Evolutionary conservation across 1,140 invertebrate genomes (phyloP), one percentile per base, ranked within the genome.

Genomic region (Spodoptera litura): DNA sequence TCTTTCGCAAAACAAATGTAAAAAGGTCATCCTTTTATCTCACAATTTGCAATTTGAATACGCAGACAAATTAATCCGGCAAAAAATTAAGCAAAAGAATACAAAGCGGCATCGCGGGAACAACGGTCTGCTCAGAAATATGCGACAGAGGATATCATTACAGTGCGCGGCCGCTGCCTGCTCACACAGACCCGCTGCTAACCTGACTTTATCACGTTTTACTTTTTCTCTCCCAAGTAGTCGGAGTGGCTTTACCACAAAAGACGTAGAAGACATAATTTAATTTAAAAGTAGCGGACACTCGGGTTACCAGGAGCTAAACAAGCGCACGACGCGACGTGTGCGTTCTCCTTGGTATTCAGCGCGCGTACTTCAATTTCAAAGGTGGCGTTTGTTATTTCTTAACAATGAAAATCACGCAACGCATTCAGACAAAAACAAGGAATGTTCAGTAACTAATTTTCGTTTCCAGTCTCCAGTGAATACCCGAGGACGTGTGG

Each of bases 21-120:
- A 91, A 91, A 92, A 91, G 88, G 88, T 91, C 88, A 90, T 85
- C 86, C 89, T 90, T 93, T 92, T 90, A 93, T 92, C 86, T 89
- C 87, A 87, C 88, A 92, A 94, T 94, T 92, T 93, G 91, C 89
- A 92, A 91, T 94, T 94, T 92, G 91, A 93, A 93, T 94, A 91
- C 92, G 88, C 91, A 92, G 91, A 93, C 91, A 94, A 92, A 94
- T 93, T 93, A 92, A 94, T 93, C 91, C 91, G 81, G 83, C 85
- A 90, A 92, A 93, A 93, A 93, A 89, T 88, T 88, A 91, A 89
- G 83, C 86, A 89, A 92, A 92, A 90, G 88, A 91, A 90, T 85
- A 89, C 86, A 91, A 89, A 91, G 88, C 85, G 84, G 79, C 85
- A 81, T 82, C 80, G 83, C 82, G 85, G 87, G 85, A 91, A 91